Evolutionary conservation across 2,888 invertebrate genomes (phyloP).

Genomic region (Caradrina kadenii): DNA sequence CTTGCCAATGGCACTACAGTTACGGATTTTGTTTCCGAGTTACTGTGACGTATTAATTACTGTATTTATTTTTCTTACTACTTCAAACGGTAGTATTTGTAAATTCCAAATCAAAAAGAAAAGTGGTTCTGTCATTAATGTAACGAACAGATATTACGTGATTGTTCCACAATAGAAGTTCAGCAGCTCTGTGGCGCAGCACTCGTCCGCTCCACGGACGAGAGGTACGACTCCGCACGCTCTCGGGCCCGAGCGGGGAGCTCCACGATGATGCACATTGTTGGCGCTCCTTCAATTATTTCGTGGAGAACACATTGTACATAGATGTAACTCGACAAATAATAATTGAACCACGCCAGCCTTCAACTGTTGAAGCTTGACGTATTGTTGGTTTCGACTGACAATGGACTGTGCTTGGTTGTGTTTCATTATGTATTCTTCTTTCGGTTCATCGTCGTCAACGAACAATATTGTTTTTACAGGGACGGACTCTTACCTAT

Average conservation of each 20-base stretch:
- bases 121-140: conserved; percentile 1
- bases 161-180: conserved; percentile 13
- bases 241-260: conserved; percentile 12
- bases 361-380: conserved; percentile 16
- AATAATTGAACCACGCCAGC: conserved; percentile 40
- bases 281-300: conserved; percentile 52
- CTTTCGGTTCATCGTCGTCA: neutral
- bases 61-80: neutral
- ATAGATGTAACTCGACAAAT: conserved; percentile 33
- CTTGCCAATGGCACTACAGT: too few species aligned
- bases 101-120: neutral
- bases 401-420: conserved; percentile 10
- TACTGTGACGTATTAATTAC: neutral
- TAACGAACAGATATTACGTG: conserved; percentile 20
- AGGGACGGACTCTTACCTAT: neutral
- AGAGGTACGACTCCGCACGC: conserved; percentile 42
- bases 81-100: neutral
- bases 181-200: conserved; percentile 21
- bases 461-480: neutral
- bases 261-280: conserved; percentile 42
- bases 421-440: neutral
- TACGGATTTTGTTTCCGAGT: too few species aligned
- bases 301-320: conserved; percentile 40
- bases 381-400: conserved; percentile 15
- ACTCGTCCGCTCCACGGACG: conserved; percentile 18